Evolutionary conservation across 2,113 vertebrate species (phyloP), one percentile per base, ranked within the genome.

Genomic region (Turnix velox): DNA sequence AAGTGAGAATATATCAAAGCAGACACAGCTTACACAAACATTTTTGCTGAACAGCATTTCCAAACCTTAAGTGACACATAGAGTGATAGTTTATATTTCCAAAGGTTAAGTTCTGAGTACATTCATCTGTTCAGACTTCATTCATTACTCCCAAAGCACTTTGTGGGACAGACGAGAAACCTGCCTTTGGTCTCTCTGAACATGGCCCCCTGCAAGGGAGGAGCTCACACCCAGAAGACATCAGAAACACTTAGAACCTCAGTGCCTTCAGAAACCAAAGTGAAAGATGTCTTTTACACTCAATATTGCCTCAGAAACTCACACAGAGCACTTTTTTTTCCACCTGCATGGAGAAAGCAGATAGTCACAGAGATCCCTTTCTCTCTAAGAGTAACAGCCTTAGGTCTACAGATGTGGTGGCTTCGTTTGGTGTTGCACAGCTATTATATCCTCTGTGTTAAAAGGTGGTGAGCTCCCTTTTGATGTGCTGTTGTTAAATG

Each of bases 401-500:
- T 37, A 75, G 57, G 69, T n/a, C 86, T 57, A 57, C 58, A 91
- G 93, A 66, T 43, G 71, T 7, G 79, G 58, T n/a, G 75, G 78
- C 54, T 94, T 87, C 88, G 10, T 86, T 61, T 78, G 77, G 68
- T 18, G 35, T 75, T 91, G 75, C 2, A 0, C 49, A 69, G 80
- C 14, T 90, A 62, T 74, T 91, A 83, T 92, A 39, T 76, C 31
- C 63, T 67, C 72, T 63, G 2, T 25, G 69, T 92, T 92, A 61
- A 94, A 95, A 95, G 79, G 76, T 43, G 37, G 52, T 52, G 73
- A 58, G 54, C 77, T 75, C 5, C 0, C 65, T 28, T 93, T 93
- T 96, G 90, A 96, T 92, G 74, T 79, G 74, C 77, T 92, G 90
- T 78, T 95, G 87, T 92, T 84, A 94, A 94, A 67, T 65, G 54